Conservation (phyloP, 1,140 invertebrate genomes). For the Drosophila arawakana region DNA sequence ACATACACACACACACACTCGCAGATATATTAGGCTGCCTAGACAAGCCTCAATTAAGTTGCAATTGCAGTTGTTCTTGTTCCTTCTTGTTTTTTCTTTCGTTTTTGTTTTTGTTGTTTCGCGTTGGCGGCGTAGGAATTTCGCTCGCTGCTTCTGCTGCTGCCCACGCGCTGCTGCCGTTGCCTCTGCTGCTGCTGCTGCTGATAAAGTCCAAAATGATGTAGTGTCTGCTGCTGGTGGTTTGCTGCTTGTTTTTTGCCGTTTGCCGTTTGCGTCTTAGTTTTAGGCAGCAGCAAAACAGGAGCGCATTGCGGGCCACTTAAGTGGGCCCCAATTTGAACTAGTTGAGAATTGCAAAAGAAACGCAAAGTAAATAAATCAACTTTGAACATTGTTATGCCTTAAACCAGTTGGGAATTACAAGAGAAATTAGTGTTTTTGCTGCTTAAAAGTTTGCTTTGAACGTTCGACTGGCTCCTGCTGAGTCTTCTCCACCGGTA, state of each 20-base stretch:
- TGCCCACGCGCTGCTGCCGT: conserved; percentile 71
- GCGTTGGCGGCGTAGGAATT: conserved; percentile 77
- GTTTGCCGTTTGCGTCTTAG: conserved; percentile 42
- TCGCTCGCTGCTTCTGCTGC: conserved; percentile 50
- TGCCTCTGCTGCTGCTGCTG: conserved; percentile 52
- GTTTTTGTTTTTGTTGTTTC: conserved; percentile 27
- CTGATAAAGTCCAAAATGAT: conserved; percentile 83
- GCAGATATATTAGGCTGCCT: conserved; percentile 47
- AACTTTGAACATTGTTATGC: background rate
- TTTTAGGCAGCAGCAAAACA: conserved; percentile 24
- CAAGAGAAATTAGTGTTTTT: background rate
- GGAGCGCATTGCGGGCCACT: conserved; percentile 40
- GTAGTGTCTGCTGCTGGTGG: conserved; percentile 73
- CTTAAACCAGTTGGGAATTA: conserved; percentile 4
- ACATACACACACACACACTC: too few relatives aligned
- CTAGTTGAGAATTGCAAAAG: background rate
- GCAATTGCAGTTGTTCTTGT: conserved; percentile 69
- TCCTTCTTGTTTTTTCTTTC: background rate
- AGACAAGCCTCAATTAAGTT: conserved; percentile 82
- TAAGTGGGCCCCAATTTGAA: background rate
- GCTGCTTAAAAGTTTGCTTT: too few relatives aligned
- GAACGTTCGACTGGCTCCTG: background rate
- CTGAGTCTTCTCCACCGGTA: background rate
- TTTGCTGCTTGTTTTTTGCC: conserved; percentile 54
- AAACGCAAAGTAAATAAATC: background rate